A percentile compares a stretch with the other conserved stretches of the same genome.
phyloP scores from a whole-genome alignment of 2,113 vertebrate genomes.

The Argyrosomus japonicus region DNA sequence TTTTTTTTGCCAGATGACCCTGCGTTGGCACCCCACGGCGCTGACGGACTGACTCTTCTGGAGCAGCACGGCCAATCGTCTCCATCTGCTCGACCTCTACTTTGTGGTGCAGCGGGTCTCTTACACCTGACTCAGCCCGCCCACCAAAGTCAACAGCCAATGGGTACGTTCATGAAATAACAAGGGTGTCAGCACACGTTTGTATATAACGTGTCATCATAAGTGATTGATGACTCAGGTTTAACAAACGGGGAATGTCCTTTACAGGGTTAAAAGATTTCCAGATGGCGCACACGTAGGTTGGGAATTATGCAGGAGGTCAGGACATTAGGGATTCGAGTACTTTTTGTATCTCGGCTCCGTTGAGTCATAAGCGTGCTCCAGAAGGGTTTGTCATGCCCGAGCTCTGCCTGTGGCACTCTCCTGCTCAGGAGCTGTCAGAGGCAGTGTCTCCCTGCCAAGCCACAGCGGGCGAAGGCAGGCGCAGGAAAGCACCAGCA shows the following conservation, averaged over 20 bases:
- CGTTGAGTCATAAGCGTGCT: conserved; percentile 53
- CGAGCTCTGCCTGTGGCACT: conserved; percentile 59
- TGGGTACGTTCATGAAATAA: not conserved
- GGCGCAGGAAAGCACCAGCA: conserved; percentile 33
- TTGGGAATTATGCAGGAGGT: conserved; percentile 42
- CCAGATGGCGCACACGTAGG: not conserved
- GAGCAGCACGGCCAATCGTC: not conserved
- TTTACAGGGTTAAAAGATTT: conserved; percentile 19
- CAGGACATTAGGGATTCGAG: conserved; percentile 26
- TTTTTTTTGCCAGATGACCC: not conserved
- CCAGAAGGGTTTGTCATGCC: conserved; percentile 64
- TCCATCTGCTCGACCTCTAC: not conserved
- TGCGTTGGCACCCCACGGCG: too few species aligned
- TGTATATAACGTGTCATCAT: not conserved
- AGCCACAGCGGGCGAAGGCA: conserved; percentile 53
- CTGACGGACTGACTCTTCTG: not conserved
- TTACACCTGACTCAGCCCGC: conserved; percentile 7
- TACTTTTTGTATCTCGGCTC: conserved; percentile 10
- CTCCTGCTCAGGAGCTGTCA: conserved; percentile 55
- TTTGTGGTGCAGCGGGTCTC: not conserved
- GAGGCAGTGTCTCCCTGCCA: conserved; percentile 58
- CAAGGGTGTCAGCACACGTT: not conserved
- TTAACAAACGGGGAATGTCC: not conserved
- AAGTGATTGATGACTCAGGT: not conserved
- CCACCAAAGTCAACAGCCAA: not conserved